Percentiles rank a stretch among this genome's conserved stretches.
These are phyloP conservation scores for human DNA, from an alignment of 2,113 vertebrate genomes.

Conservation along the genomic window GRCh38 chr12:113942001-113942500, in stretches of 20 bases:
- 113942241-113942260: fast-evolving
- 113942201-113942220: not conserved
- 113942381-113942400: slow-evolving; percentile 97
- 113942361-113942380: slow-evolving; percentile 96
- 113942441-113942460: not conserved
- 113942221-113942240: not conserved
- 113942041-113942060: fast-evolving
- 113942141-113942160: fast-evolving
- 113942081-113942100: not conserved
- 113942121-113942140: not conserved
- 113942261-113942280: fast-evolving
- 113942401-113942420: slow-evolving; percentile 94
- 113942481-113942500: not conserved
- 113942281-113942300: fast-evolving
- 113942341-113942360: slow-evolving; percentile 89
- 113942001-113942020: too few species aligned
- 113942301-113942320: not conserved
- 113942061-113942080: not conserved
- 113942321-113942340: slow-evolving; percentile 99
- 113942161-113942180: not conserved
- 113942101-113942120: not conserved
- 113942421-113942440: slow-evolving; percentile 93
- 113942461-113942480: fast-evolving
- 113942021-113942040: not conserved
- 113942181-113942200: not conserved